Conservation (phyloP, 2,113 vertebrate genomes). For the Neogale vison region DNA sequence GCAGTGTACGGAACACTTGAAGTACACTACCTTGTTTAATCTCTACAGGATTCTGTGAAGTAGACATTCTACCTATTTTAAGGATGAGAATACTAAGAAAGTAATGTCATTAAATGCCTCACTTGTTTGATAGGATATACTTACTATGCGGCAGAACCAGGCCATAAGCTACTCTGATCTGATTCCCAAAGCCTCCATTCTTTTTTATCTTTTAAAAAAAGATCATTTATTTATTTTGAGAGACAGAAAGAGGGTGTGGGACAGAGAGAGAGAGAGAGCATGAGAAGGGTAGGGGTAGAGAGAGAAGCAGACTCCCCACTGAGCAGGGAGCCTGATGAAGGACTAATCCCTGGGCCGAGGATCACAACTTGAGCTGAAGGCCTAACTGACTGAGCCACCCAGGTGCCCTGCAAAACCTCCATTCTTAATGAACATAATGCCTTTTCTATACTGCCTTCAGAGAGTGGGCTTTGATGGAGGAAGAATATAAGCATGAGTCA, state of each 20-base stretch:
- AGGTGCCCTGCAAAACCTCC: not conserved
- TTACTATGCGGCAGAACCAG: not conserved
- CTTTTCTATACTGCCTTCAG: not conserved
- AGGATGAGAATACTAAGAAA: not conserved
- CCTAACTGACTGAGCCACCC: not conserved
- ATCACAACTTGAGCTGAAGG: too few species aligned
- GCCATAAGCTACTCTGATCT: not conserved
- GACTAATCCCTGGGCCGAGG: too few species aligned
- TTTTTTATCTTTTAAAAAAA: not conserved
- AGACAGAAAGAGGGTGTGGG: too few species aligned
- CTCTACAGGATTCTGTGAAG: not conserved
- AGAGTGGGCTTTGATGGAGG: not conserved
- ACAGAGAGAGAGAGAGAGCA: too few species aligned
- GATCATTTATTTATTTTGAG: too few species aligned
- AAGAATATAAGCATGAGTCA: not conserved
- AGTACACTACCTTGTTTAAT: not conserved
- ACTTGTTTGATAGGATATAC: not conserved
- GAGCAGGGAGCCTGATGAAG: too few species aligned
- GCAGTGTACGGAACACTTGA: not conserved
- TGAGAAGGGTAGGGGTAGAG: too few species aligned
- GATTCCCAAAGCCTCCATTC: not conserved
- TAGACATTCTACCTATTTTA: not conserved
- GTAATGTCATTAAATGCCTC: not conserved
- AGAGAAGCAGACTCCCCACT: too few species aligned
- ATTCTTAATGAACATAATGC: not conserved